Base-by-base conservation (phyloP, 2,888 invertebrate species). In the Apodemia mormo region DNA sequence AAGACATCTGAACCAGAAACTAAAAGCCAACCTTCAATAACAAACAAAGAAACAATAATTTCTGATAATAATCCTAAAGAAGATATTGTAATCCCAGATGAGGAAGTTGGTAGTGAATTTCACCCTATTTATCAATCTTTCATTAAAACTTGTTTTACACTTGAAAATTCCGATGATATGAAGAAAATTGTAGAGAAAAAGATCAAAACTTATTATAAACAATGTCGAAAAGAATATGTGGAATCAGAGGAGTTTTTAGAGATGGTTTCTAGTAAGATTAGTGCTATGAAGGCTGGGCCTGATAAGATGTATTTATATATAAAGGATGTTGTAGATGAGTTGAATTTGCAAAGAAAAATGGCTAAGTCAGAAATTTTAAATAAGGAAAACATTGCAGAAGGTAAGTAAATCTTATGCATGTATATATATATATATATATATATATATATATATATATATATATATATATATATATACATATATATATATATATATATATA, bases 321-420 rank as follows among this genome's bases (percentile, higher is more conserved):
- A 14, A 94, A 94, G 78, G 92, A 92, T 78, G 85, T 95, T 78
- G 94, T 95, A 6, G 95, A 95, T 80, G 95, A 95, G 80, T 79
- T 95, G 64, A 94, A 94, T 78, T 85, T 93, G 69, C 93, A 94
- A 68, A 88, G 94, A 66, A 94, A 94, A 94, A 80, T 89, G 68
- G 89, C 85, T 61, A 86, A 88, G 71, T 72, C 85, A 67, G 81
- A 86, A 52, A 76, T 80, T 66, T 74, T 78, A n/a, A 76, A 74
- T 64, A 80, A 77, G 14, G 76, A 78, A 65, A 70, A 71, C 43
- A 54, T 68, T 10, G n/a, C 45, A 30, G 65, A 70, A 74, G 75
- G 77, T 77, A 72, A 69, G 45, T 66, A 66, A 52, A 49, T 58
- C 40, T 22, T 22, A 22, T 22, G 22, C 22, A 22, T 22, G 22